phyloP scores from a whole-genome alignment of 2,113 vertebrate species.

The Desmodus rotundus region DNA sequence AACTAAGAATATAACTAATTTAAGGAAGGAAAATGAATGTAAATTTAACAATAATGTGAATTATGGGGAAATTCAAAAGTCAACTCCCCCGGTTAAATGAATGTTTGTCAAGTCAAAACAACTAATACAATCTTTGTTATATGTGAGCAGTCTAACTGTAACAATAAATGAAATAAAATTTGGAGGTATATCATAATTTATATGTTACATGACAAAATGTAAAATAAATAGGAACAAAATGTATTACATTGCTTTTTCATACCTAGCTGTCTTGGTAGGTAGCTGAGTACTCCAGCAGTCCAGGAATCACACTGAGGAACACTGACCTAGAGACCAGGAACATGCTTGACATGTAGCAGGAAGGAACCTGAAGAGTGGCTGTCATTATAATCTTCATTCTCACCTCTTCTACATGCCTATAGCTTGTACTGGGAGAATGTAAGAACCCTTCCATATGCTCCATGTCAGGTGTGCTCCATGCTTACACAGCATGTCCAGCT shows the following conservation, averaged over 20 bases:
- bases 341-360: neutral
- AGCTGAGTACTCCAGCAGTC: neutral
- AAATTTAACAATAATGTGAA: conserved; percentile 11
- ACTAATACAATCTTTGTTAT: neutral
- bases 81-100: neutral
- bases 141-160: neutral
- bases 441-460: neutral
- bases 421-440: neutral
- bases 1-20: conserved; percentile 8
- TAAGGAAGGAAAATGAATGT: conserved; percentile 1
- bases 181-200: neutral
- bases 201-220: neutral
- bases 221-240: conserved; percentile 6
- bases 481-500: neutral
- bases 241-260: neutral
- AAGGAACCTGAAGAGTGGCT: neutral
- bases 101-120: neutral
- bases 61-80: neutral
- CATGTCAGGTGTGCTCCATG: neutral
- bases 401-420: neutral
- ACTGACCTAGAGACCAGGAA: neutral
- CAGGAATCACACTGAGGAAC: neutral
- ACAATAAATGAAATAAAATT: neutral
- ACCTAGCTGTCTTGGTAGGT: neutral
- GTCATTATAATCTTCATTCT: neutral